Evolutionary conservation across 2,797 vertebrate genomes (phyloP).

Genomic region (Chrysocyon brachyurus): DNA sequence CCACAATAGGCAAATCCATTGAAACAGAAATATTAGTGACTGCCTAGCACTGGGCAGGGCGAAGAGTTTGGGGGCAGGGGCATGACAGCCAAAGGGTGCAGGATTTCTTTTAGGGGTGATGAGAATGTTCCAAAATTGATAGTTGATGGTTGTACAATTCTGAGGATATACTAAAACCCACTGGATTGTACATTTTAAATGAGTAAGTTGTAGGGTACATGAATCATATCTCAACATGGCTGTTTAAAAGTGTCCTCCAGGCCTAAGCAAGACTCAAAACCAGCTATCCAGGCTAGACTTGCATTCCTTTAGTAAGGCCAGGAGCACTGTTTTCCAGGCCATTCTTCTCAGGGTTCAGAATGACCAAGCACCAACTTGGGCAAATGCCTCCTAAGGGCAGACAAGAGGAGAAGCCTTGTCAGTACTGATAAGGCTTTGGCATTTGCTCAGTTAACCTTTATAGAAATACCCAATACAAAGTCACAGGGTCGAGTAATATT

Average conservation of each 20-base stretch:
- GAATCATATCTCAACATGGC: conserved; percentile 46
- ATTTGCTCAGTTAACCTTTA: conserved; percentile 44
- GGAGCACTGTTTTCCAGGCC: neutral
- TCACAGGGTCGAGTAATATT: conserved; percentile 33
- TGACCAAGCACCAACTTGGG: neutral
- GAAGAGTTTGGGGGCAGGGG: neutral
- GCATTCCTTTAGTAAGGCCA: conserved; percentile 15
- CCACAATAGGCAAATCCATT: neutral
- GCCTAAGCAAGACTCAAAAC: neutral
- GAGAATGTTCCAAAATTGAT: conserved; percentile 59
- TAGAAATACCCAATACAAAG: neutral
- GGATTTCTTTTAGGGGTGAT: neutral
- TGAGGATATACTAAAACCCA: conserved; percentile 27
- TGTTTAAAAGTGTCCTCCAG: neutral
- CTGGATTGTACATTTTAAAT: conserved; percentile 31
- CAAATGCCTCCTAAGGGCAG: conserved; percentile 26
- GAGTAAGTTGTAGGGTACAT: neutral
- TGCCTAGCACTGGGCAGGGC: neutral
- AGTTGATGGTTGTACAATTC: neutral
- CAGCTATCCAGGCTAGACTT: conserved; percentile 1
- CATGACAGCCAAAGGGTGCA: neutral
- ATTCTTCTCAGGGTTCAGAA: conserved; percentile 42
- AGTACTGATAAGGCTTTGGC: neutral
- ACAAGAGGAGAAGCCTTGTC: neutral
- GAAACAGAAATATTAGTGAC: conserved; percentile 62